Conservation (phyloP, 2,113 vertebrate species). For the Piprites chloris region DNA sequence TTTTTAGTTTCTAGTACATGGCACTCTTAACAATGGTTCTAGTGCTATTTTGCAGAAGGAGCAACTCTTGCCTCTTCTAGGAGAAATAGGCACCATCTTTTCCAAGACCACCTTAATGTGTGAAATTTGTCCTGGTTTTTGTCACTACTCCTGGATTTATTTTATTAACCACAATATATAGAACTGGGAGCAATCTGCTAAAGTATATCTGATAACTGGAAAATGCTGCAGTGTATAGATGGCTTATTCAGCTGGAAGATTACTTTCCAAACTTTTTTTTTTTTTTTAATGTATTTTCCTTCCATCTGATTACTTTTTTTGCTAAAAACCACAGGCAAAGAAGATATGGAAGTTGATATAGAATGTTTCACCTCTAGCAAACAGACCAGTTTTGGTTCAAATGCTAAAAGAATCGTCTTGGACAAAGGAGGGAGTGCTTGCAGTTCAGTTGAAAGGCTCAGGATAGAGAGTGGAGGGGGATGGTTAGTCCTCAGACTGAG, state of each 20-base stretch:
- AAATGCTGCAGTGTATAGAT: neutral
- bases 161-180: neutral
- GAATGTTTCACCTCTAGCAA: neutral
- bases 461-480: neutral
- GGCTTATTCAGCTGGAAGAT: neutral
- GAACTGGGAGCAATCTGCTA: neutral
- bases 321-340: neutral
- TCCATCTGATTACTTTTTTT: neutral
- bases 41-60: neutral
- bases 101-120: neutral
- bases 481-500: neutral
- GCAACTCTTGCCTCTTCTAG: neutral
- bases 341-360: fast-evolving
- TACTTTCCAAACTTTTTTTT: neutral
- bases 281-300: neutral
- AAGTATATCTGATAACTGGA: neutral
- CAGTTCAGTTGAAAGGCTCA: neutral
- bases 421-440: neutral
- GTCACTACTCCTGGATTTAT: neutral
- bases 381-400: neutral
- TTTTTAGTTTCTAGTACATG: neutral
- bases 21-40: neutral
- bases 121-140: neutral
- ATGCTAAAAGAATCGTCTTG: neutral
- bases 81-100: neutral